Conservation (phyloP, 2,113 vertebrate genomes). For the Melanocharis versteri region DNA sequence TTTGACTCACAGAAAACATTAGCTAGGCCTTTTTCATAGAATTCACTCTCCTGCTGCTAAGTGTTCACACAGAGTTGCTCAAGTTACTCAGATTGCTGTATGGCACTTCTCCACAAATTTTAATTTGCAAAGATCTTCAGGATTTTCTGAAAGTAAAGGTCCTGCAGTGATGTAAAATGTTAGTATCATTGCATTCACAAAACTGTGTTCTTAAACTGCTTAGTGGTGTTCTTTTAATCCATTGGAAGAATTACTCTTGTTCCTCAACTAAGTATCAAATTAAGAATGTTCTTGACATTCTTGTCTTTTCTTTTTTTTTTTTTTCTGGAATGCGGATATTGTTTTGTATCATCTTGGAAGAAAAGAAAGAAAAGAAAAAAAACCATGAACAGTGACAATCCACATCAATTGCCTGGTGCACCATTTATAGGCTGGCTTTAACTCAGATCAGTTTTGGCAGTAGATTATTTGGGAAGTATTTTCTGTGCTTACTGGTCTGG, state of each 20-base stretch:
- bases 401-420: background rate
- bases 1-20: background rate
- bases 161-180: background rate
- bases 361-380: background rate
- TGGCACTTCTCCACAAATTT: background rate
- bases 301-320: background rate
- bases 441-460: constrained; percentile 59
- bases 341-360: background rate
- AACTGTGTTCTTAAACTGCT: background rate
- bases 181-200: background rate
- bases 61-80: background rate
- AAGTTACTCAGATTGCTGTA: background rate
- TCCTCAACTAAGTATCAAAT: background rate
- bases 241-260: background rate
- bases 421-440: constrained; percentile 46
- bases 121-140: background rate
- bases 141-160: background rate
- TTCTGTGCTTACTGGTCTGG: background rate
- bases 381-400: background rate
- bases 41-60: background rate
- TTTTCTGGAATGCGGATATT: background rate
- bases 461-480: constrained; percentile 64
- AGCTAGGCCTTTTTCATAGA: background rate
- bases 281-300: background rate
- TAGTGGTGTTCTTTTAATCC: background rate